Percentiles rank a stretch among this genome's conserved stretches.
Evolutionary conservation across 2,113 vertebrate genomes (phyloP).

Genomic region (Podarcis muralis): DNA sequence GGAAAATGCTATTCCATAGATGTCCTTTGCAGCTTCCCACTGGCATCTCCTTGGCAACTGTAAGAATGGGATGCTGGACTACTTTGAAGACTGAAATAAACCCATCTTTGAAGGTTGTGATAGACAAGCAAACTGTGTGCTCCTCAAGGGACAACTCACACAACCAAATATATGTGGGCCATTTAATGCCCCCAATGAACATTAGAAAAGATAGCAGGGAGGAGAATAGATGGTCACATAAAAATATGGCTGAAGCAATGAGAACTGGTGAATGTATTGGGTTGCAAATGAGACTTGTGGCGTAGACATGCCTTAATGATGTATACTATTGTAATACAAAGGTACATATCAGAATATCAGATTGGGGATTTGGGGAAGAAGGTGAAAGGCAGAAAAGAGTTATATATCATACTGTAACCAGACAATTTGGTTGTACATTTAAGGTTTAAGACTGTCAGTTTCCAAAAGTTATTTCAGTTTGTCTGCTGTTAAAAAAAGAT

Average conservation of each 20-base stretch:
- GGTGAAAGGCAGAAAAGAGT: background rate
- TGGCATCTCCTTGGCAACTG: no score
- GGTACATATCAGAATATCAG: background rate
- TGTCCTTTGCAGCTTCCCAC: no score
- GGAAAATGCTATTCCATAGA: no score
- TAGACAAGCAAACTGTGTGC: background rate
- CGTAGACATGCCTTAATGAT: background rate
- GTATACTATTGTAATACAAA: background rate
- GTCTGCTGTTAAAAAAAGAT: background rate
- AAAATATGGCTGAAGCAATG: background rate
- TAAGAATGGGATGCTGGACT: background rate
- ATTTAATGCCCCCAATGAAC: background rate
- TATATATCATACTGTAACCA: background rate
- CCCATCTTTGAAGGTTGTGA: background rate
- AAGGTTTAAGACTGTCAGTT: background rate
- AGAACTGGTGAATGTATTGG: background rate
- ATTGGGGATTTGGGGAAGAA: background rate
- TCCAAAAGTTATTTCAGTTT: slow-evolving; percentile 6
- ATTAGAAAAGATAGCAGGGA: no score
- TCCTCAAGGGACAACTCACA: background rate
- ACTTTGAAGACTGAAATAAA: background rate
- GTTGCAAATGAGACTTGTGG: background rate
- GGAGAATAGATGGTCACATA: background rate
- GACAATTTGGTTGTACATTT: background rate
- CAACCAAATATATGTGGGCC: background rate